These are phyloP conservation scores for Tinamus guttatus DNA, from an alignment of 2,113 vertebrate species.

Conservation along the genomic window DNA sequence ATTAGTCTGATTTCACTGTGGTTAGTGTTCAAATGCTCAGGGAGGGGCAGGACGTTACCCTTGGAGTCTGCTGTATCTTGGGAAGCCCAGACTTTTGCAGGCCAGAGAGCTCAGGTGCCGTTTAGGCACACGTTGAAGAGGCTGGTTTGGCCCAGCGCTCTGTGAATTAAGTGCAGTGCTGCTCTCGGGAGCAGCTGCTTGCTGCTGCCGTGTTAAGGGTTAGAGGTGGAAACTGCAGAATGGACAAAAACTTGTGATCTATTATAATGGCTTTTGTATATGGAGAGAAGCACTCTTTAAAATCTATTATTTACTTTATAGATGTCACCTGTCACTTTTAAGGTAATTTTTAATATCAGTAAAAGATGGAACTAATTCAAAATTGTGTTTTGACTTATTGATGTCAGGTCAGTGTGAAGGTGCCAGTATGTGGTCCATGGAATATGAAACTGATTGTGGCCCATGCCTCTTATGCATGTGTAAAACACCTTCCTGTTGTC, in stretches of 20 bases:
- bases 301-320: constrained; percentile 33
- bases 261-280: background rate
- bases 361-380: background rate
- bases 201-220: background rate
- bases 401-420: too few species aligned
- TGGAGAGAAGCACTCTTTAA: background rate
- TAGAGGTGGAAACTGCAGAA: background rate
- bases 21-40: background rate
- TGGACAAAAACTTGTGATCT: background rate
- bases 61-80: background rate
- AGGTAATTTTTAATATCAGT: background rate
- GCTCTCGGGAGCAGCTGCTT: background rate
- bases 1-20: background rate
- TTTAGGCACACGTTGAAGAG: background rate
- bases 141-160: background rate
- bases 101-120: background rate
- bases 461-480: background rate
- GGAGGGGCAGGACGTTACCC: background rate
- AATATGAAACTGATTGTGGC: too few species aligned
- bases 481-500: background rate
- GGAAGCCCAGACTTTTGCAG: background rate
- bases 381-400: background rate
- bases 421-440: too few species aligned
- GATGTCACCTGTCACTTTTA: background rate
- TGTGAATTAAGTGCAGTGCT: background rate